Base-by-base conservation (phyloP, 2,888 invertebrate species). In the Acheta domesticus region DNA sequence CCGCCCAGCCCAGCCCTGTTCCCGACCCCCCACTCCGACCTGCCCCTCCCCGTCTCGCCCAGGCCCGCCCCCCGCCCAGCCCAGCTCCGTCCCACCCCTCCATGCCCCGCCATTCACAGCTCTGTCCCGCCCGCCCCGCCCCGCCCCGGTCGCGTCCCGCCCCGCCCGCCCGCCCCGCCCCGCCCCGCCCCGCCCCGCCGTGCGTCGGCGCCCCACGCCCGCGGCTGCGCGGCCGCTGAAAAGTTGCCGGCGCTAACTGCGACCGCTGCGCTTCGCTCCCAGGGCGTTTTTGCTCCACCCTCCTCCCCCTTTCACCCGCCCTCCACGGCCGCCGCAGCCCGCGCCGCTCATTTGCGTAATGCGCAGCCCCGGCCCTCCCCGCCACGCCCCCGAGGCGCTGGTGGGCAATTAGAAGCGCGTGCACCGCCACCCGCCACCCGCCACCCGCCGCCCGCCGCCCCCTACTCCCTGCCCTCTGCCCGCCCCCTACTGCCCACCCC, bases 261-360 rank as follows among this genome's bases (percentile, higher is more conserved):
- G 36, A 36, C 36, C 36, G 36, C 36, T 36, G 36, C 36, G 36
- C 36, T 36, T 0, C 36, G 5, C 36, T 36, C 36, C 36, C 36
- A 4, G 5, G 36, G 36, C 36, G 36, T 36, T 36, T 36, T 36
- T 8, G 8, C 36, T 8, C 36, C 36, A 23, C 23, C 8, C 5
- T 36, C 36, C 36, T 0, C 36, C 36, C 36, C 36, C 36, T 8
- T 36, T 8, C 8, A 8, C 5, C 11, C 4, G 5, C 62, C 16
- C 14, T 4, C 14, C 62, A 14, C 1, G 1, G 12, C 12, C 16
- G 14, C n/a, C n/a, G 3, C 62, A 14, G 62, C 62, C n/a, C n/a
- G 16, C 62, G 14, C 62, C 62, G 62, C 62, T 62, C 62, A 62
- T 62, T 62, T 62, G 62, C 62, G 62, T 62, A 62, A 62, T 62